A percentile compares a stretch with the other conserved stretches of the same genome.
These are phyloP conservation scores for Xestia ashworthii DNA, from an alignment of 2,888 invertebrate genomes.

Conservation along the genomic window DNA sequence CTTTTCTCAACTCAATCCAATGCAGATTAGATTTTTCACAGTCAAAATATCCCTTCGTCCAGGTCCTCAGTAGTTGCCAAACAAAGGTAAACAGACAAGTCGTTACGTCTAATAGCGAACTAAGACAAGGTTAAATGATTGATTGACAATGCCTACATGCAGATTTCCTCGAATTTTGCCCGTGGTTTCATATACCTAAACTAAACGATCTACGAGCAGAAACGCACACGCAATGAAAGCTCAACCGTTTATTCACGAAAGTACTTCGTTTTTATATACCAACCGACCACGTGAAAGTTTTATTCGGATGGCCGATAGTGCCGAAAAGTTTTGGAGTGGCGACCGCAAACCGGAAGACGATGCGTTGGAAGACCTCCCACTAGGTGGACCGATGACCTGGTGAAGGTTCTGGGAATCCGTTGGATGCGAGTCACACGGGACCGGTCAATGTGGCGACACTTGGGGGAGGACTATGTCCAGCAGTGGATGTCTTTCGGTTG, in stretches of 20 bases:
- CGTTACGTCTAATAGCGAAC: background rate
- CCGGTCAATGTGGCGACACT: no score
- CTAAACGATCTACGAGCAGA: background rate
- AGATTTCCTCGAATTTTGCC: slow-evolving; percentile 3
- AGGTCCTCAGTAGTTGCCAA: background rate
- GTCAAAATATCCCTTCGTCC: background rate
- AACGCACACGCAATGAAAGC: background rate
- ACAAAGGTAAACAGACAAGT: background rate
- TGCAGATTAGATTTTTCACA: background rate
- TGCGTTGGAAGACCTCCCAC: no score
- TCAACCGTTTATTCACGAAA: background rate
- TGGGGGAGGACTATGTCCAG: no score
- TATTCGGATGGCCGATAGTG: no score
- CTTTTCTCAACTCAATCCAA: background rate
- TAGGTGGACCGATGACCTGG: no score
- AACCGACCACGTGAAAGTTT: background rate
- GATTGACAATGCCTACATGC: slow-evolving; percentile 12
- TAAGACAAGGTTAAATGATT: slow-evolving; percentile 19
- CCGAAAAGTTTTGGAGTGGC: no score
- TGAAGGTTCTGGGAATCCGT: no score
- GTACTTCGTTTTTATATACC: background rate
- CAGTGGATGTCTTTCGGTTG: no score
- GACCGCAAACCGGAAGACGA: no score
- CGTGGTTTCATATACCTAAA: background rate
- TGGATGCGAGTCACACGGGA: no score